Base-by-base conservation (phyloP, 2,888 invertebrate genomes). In the Cryptosula pallasiana region DNA sequence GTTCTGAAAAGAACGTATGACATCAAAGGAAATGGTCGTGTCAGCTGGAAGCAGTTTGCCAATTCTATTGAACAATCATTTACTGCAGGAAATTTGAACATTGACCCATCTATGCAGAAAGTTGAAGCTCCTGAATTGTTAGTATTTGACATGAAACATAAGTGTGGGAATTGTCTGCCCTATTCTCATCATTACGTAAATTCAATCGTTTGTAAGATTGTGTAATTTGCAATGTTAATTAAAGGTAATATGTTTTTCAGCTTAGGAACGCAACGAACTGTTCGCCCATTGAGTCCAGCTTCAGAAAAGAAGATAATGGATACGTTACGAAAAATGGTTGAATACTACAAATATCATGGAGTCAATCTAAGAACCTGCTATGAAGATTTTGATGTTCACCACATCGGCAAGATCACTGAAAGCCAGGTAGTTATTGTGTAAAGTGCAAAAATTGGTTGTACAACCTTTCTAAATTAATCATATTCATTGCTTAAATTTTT, bases 341-440 rank as follows among this genome's bases (percentile, higher is more conserved):
- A 79, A 71, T 82, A 77, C 74, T 85, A 83, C 77, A 75, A 77
- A 34, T 79, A 81, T 72, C 79, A 82, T 75, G 83, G 84, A 25
- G 77, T 84, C 73, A 82, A 81, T 73, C 73, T 85, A 32, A 76
- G 81, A 54, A 80, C 80, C 1, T 78, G 79, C 69, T 85, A 81
- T 77, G 81, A 83, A 74, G 83, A 84, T 72, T 84, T 84, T 79
- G 85, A 85, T 75, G 74, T 77, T 55, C 83, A 83, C 72, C 81
- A 83, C 74, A 81, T 79, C 75, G 84, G 85, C 3, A 78, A 80
- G 29, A 80, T 85, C 16, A 80, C 82, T 35, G 82, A 85, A 73
- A 83, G 82, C 73, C 84, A 84, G 81, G 85, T 84, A 75, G 69
- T 16, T 69, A 13, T 63, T 57, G n/a, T 23, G n/a, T n/a, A n/a